Evolutionary conservation across 2,113 vertebrate genomes (phyloP).

Genomic region (Acinonyx jubatus): DNA sequence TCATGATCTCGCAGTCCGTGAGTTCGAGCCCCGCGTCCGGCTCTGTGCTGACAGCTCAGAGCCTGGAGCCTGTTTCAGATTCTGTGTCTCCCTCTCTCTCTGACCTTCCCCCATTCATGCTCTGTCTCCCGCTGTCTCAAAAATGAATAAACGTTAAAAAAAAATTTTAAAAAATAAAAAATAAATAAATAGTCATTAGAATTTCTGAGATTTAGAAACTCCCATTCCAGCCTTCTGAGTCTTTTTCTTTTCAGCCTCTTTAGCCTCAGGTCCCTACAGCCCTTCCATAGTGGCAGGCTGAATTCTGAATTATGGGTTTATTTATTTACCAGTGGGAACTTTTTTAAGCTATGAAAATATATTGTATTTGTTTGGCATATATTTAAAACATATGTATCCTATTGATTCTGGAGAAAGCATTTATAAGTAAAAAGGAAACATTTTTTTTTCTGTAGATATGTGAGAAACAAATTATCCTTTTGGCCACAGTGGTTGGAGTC

Average conservation of each 20-base stretch:
- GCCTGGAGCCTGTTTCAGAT: too few species aligned
- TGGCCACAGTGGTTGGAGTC: background rate
- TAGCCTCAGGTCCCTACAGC: background rate
- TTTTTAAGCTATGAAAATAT: background rate
- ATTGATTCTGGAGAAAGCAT: background rate
- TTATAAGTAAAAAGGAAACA: background rate
- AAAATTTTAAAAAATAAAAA: too few species aligned
- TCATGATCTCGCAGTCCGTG: too few species aligned
- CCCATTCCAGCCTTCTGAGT: background rate
- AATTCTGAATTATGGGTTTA: background rate
- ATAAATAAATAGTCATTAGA: background rate
- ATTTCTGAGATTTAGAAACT: background rate
- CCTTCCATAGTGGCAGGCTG: background rate
- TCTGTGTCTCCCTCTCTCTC: too few species aligned
- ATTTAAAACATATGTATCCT: background rate
- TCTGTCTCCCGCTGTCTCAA: too few species aligned
- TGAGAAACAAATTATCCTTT: background rate
- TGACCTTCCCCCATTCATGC: too few species aligned
- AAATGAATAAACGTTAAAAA: too few species aligned
- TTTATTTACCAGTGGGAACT: background rate
- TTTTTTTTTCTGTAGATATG: background rate
- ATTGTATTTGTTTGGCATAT: background rate
- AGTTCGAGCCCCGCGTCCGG: too few species aligned
- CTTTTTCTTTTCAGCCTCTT: background rate
- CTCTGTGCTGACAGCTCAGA: too few species aligned